Conservation (phyloP, 2,797 vertebrate genomes). For the Trachops cirrhosus region DNA sequence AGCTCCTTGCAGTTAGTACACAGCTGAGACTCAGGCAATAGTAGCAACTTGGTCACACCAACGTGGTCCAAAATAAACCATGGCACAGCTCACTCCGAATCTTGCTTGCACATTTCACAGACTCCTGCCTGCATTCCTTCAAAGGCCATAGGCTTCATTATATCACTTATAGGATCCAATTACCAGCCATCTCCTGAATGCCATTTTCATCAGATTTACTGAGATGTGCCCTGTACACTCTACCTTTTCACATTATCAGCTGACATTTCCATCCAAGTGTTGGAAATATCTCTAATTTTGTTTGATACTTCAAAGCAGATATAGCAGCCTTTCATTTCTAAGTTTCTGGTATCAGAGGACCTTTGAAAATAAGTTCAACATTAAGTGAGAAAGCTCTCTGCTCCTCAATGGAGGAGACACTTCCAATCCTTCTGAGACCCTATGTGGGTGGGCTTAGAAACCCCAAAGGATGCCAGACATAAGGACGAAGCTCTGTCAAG, state of each 20-base stretch:
- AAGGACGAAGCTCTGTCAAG: not conserved
- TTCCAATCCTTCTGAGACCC: not conserved
- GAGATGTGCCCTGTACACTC: conserved; percentile 36
- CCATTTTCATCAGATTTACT: conserved; percentile 31
- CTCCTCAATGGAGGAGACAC: not conserved
- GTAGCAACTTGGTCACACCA: not conserved
- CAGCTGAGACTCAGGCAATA: not conserved
- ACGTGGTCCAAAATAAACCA: not conserved
- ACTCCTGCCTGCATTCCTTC: not conserved
- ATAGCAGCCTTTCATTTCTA: conserved; percentile 25
- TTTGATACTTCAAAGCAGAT: conserved; percentile 48
- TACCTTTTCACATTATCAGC: conserved; percentile 43
- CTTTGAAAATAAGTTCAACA: conserved; percentile 50
- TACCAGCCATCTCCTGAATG: not conserved
- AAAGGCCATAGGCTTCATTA: conserved; percentile 1
- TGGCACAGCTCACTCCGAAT: not conserved
- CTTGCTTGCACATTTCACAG: not conserved
- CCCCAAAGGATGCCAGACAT: not conserved
- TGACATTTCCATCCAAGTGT: conserved; percentile 59
- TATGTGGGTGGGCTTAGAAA: not conserved
- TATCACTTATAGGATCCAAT: conserved; percentile 40
- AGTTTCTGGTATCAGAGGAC: not conserved
- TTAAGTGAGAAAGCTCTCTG: not conserved
- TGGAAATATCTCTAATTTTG: conserved; percentile 43
- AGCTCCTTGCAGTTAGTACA: not conserved